Base-by-base conservation (phyloP, 2,113 vertebrate genomes). In the Leuciscus idus region DNA sequence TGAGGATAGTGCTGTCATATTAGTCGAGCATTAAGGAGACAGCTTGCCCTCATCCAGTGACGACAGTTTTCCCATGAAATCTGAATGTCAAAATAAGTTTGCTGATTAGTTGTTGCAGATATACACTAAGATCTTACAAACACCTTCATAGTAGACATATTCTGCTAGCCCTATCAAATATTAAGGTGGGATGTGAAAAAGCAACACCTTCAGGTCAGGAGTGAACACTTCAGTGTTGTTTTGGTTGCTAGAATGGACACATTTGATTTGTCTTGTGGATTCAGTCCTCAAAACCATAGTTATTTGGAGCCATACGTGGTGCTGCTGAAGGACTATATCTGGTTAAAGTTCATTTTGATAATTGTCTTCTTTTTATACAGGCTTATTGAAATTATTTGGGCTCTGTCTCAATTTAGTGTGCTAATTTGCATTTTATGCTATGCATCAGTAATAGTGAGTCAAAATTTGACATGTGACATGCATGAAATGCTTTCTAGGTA, bases 1-100 rank as follows among this genome's bases (percentile, higher is more conserved):
- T 59, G 46, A 76, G 21, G 19, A 73, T 64, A 50, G 50, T 79
- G 57, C 61, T 48, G 28, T 83, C 68, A 78, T 28, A 83, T 79
- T 66, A 84, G 73, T 28, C 30, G 39, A 23, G 59, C 50, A 79
- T 68, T 26, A 28, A 46, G 64, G 68, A 68, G 80, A 82, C 43
- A 52, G 26, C 11, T 68, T 68, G 43, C 15, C 80, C 80, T 46
- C 62, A 50, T 66, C 26, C 43, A 23, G 46, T 15, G 15, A 68
- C 28, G 28, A 33, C 46, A 82, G 26, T 11, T 11, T 52, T 70
- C 43, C 28, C 80, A 36, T 68, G 80, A n/a, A 82, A 70, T 70
- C 62, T 52, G 80, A 52, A 33, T 33, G 80, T 68, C 62, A 11
- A 30, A 23, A 21, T 57, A 21, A 8, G 28, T 33, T 57, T 19